Evolutionary conservation across 2,113 vertebrate genomes (phyloP).

Genomic region (Otis tarda): DNA sequence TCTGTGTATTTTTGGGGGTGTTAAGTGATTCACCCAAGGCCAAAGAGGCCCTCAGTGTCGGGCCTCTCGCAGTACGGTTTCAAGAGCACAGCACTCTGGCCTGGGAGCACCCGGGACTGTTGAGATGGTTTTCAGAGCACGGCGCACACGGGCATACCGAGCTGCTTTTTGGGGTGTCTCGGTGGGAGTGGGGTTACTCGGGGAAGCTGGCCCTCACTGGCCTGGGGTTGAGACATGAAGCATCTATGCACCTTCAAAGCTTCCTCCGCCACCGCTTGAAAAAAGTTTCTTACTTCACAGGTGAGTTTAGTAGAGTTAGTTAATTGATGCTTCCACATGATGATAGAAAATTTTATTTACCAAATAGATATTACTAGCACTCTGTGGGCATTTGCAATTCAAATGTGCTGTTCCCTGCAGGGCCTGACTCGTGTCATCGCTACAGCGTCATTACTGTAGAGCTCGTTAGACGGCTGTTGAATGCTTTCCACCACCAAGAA

Average conservation of each 20-base stretch:
- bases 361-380: background rate
- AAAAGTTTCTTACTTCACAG: background rate
- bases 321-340: background rate
- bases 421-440: background rate
- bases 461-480: background rate
- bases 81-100: background rate
- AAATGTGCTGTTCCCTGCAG: background rate
- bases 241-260: background rate
- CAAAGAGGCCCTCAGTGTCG: background rate
- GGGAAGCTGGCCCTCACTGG: background rate
- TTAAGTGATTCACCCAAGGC: constrained; percentile 13
- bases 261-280: background rate
- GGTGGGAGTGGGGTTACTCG: background rate
- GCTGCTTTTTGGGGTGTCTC: background rate
- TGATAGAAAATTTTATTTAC: background rate
- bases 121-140: background rate
- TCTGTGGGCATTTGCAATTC: background rate
- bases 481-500: background rate
- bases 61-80: background rate
- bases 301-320: background rate
- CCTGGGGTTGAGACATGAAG: background rate
- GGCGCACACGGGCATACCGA: accelerated
- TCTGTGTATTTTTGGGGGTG: background rate
- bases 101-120: background rate
- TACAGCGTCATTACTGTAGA: background rate